These are phyloP conservation scores for Loriculus beryllinus DNA, from an alignment of 2,797 vertebrate genomes.

Conservation along the genomic window DNA sequence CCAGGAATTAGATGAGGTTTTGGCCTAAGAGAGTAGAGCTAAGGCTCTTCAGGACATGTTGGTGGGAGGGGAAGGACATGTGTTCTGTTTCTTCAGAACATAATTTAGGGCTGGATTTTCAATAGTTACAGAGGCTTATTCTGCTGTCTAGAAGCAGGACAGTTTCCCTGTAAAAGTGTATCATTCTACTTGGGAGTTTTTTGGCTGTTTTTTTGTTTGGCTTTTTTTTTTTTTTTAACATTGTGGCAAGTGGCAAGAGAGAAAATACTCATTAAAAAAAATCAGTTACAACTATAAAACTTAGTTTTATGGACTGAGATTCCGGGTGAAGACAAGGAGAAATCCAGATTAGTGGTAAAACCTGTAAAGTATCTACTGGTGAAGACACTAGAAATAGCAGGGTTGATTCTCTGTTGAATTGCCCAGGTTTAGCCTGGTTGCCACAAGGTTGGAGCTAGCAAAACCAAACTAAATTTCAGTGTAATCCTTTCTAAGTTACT, in stretches of 20 bases:
- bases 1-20: neutral
- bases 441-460: neutral
- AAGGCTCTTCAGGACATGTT: neutral
- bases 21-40: neutral
- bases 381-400: neutral
- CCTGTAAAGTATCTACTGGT: neutral
- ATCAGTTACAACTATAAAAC: neutral
- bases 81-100: neutral
- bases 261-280: neutral
- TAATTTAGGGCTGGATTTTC: neutral
- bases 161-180: neutral
- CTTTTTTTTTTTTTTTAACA: neutral
- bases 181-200: rapidly evolving
- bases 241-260: neutral
- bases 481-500: neutral
- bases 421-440: neutral
- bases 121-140: neutral
- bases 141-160: neutral
- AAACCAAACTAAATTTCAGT: neutral
- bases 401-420: neutral
- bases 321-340: neutral
- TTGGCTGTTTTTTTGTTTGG: neutral
- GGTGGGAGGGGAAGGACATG: neutral
- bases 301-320: neutral
- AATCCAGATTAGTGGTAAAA: neutral